phyloP scores from a whole-genome alignment of 2,888 invertebrate genomes.

The Sarcophaga carnaria region DNA sequence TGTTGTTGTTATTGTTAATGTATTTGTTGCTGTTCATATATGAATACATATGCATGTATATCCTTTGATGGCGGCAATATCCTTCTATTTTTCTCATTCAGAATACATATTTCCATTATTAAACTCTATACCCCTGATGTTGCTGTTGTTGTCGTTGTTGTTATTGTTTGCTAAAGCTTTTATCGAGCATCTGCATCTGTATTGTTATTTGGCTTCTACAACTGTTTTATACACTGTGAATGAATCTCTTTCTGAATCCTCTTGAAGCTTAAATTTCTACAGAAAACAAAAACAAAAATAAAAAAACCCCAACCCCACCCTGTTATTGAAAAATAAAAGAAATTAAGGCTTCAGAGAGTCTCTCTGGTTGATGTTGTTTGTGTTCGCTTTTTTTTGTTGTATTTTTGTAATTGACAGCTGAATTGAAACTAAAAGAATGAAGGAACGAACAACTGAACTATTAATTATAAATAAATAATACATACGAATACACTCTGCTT shows the following conservation, averaged over 20 bases:
- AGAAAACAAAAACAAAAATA: background rate
- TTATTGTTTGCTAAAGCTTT: conserved; percentile 5
- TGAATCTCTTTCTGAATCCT: conserved; percentile 41
- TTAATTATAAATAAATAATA: conserved; percentile 62
- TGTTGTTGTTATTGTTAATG: background rate
- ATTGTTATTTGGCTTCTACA: conserved; percentile 19
- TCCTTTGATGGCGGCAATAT: conserved; percentile 49
- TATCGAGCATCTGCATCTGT: background rate
- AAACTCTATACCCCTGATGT: conserved; percentile 11
- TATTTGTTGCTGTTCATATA: conserved; percentile 21
- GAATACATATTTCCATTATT: conserved; percentile 46
- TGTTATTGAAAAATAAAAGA: too few species aligned
- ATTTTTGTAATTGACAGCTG: conserved; percentile 54
- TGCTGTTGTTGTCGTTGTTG: conserved; percentile 1
- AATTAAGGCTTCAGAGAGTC: conserved; percentile 1
- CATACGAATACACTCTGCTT: background rate
- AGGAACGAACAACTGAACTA: conserved; percentile 11
- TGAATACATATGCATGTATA: background rate
- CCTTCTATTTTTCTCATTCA: conserved; percentile 23
- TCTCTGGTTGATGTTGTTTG: background rate
- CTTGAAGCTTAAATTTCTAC: conserved; percentile 28
- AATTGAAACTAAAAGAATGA: conserved; percentile 33
- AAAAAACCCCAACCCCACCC: too few species aligned
- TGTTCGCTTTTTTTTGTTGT: background rate
- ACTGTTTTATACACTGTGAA: background rate